phyloP scores from a whole-genome alignment of 1,140 invertebrate genomes.

The Ptiloglossa arizonensis region DNA sequence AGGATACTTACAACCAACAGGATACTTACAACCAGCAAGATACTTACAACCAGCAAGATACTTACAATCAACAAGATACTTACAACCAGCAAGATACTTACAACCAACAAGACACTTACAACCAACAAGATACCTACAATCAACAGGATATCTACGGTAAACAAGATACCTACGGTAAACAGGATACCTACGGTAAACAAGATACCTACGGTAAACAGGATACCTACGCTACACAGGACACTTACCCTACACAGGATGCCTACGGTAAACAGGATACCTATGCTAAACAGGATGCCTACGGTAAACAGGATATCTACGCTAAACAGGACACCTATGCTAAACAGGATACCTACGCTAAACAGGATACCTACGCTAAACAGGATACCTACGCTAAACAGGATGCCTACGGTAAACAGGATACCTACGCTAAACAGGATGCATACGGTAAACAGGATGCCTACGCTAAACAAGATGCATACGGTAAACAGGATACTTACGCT shows the following conservation, averaged over 20 bases:
- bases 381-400: constrained; percentile 64
- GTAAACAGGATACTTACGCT: constrained; percentile 61
- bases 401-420: constrained; percentile 55
- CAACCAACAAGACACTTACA: constrained; percentile 59
- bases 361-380: constrained; percentile 54
- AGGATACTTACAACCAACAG: constrained; percentile 61
- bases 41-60: constrained; percentile 66
- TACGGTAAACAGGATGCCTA: constrained; percentile 63
- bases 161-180: constrained; percentile 52
- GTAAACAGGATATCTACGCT: constrained; percentile 54
- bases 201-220: constrained; percentile 57
- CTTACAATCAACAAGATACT: constrained; percentile 66
- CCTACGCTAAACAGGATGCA: constrained; percentile 54
- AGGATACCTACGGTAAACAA: constrained; percentile 58
- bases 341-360: constrained; percentile 59
- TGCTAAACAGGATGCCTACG: constrained; percentile 61
- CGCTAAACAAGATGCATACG: constrained; percentile 52
- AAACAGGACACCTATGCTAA: constrained; percentile 60
- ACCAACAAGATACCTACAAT: constrained; percentile 62
- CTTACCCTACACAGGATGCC: constrained; percentile 53
- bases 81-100: constrained; percentile 59
- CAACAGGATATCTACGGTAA: constrained; percentile 62
- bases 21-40: constrained; percentile 57
- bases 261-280: constrained; percentile 60
- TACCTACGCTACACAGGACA: constrained; percentile 60